phyloP scores from a whole-genome alignment of 1,140 invertebrate species.

The Tetramorium parvispinum region DNA sequence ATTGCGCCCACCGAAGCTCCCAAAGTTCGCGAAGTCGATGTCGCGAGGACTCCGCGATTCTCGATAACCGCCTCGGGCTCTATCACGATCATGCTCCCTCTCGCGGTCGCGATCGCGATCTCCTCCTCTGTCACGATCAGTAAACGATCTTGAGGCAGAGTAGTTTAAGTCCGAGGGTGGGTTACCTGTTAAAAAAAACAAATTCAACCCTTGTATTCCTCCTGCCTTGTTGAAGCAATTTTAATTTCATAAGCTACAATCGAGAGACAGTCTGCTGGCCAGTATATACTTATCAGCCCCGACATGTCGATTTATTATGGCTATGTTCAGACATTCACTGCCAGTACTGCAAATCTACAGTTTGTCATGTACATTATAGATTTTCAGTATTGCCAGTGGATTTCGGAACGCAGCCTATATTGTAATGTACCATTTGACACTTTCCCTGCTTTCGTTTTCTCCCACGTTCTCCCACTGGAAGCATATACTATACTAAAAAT shows the following conservation, averaged over 20 bases:
- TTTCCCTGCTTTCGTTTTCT: too few relatives aligned
- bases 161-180: conserved; percentile 76
- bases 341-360: too few relatives aligned
- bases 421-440: background rate
- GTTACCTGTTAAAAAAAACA: conserved; percentile 72
- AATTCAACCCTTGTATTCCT: background rate
- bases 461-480: too few relatives aligned
- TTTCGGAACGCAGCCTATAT: too few relatives aligned
- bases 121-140: conserved; percentile 84
- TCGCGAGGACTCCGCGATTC: conserved; percentile 86
- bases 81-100: conserved; percentile 85
- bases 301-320: background rate
- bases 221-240: background rate
- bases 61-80: conserved; percentile 85
- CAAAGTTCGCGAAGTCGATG: conserved; percentile 83
- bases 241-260: background rate
- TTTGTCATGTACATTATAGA: too few relatives aligned
- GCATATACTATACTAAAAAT: too few relatives aligned
- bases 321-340: too few relatives aligned
- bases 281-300: conserved; percentile 43
- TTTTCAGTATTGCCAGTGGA: too few relatives aligned
- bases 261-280: conserved; percentile 42
- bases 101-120: conserved; percentile 86
- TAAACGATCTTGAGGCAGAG: conserved; percentile 73
- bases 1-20: conserved; percentile 83